phyloP scores from a whole-genome alignment of 2,797 vertebrate genomes.

The Danio jaintianensis region DNA sequence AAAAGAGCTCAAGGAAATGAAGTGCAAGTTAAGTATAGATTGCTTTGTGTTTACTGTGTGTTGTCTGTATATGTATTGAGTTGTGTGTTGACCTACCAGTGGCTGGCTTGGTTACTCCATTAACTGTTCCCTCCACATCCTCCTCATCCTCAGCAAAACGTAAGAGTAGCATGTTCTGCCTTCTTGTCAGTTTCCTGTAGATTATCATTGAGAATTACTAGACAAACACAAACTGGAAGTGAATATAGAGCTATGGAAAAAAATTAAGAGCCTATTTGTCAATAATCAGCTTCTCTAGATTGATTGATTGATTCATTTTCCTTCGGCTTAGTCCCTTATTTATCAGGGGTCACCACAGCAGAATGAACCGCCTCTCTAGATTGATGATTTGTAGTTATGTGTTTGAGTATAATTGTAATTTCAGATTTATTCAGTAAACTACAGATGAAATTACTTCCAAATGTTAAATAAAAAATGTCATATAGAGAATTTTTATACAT shows the following conservation, averaged over 20 bases:
- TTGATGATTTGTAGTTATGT: too few relatives aligned
- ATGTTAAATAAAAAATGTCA: too few relatives aligned
- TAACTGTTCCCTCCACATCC: constrained; percentile 91
- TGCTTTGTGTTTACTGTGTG: background rate
- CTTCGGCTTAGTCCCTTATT: too few relatives aligned
- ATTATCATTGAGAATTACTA: constrained; percentile 2
- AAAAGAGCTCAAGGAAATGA: background rate
- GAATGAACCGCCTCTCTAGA: too few relatives aligned
- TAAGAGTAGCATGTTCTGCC: constrained; percentile 86
- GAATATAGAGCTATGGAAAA: constrained; percentile 14
- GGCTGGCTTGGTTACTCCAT: constrained; percentile 85
- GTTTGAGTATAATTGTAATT: too few relatives aligned
- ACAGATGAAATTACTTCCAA: too few relatives aligned
- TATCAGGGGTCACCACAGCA: too few relatives aligned
- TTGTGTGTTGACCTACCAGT: constrained; percentile 77
- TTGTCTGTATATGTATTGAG: background rate
- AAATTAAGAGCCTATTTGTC: too few relatives aligned
- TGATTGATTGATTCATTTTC: too few relatives aligned
- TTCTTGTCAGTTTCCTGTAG: constrained; percentile 86
- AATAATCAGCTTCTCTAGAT: too few relatives aligned
- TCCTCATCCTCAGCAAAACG: constrained; percentile 94
- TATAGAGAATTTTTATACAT: too few relatives aligned
- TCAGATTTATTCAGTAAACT: too few relatives aligned
- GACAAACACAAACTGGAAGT: constrained; percentile 13
- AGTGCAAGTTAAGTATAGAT: background rate